Conservation (phyloP, 2,797 vertebrate species). For the Takifugu rubripes region DNA sequence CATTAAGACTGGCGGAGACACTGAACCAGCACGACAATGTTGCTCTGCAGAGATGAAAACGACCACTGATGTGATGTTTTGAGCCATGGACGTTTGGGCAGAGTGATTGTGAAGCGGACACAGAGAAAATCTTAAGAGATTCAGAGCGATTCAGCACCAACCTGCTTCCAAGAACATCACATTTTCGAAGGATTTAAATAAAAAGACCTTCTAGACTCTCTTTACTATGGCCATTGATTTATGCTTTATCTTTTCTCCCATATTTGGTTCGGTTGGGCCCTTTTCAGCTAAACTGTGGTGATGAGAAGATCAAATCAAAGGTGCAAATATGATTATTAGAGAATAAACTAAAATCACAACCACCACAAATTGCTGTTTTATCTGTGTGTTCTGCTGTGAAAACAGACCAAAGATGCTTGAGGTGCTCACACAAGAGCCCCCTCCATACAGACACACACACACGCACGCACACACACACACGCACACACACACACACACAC, state of each 20-base stretch:
- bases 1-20: slow-evolving; percentile 41
- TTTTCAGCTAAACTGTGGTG: no score
- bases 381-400: slow-evolving; percentile 38
- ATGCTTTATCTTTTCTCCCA: no score
- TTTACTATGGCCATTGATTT: no score
- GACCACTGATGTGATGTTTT: slow-evolving; percentile 15
- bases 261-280: no score
- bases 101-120: slow-evolving; percentile 11
- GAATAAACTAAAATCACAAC: no score
- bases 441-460: no score
- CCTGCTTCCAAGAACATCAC: neutral
- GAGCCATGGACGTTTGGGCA: slow-evolving; percentile 9
- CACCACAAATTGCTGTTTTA: neutral
- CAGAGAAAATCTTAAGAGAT: neutral
- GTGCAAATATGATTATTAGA: no score
- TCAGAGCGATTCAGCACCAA: neutral
- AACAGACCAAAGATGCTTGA: slow-evolving; percentile 49
- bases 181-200: no score
- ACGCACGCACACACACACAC: no score
- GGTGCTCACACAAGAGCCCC: slow-evolving; percentile 5
- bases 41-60: slow-evolving; percentile 16
- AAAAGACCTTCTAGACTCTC: no score
- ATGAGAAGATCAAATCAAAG: no score
- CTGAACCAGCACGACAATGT: slow-evolving; percentile 16
- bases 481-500: no score